A percentile compares a stretch with the other conserved stretches of the same genome.
phyloP scores from a whole-genome alignment of 2,888 invertebrate genomes.

The Drosophila neutralis region DNA sequence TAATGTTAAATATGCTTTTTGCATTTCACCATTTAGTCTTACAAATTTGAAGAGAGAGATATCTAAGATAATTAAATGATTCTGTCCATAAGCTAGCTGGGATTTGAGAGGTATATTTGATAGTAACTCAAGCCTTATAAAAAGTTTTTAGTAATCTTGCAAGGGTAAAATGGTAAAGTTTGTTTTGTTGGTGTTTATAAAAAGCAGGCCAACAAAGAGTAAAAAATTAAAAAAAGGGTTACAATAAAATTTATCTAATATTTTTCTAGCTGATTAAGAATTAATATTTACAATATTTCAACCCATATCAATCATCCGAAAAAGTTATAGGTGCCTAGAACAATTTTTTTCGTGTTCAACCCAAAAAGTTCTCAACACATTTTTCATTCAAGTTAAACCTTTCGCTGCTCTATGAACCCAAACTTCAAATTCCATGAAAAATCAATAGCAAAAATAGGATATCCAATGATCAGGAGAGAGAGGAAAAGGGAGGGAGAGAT shows the following conservation, averaged over 20 bases:
- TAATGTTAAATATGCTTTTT: neutral
- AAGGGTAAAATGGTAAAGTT: neutral
- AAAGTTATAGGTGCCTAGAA: neutral
- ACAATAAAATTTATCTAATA: conserved; percentile 16
- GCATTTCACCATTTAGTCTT: neutral
- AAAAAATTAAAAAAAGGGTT: neutral
- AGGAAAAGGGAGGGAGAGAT: neutral
- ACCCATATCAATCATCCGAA: conserved; percentile 4
- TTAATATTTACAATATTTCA: neutral
- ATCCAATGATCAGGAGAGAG: neutral
- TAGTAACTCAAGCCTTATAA: neutral
- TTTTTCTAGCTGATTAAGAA: conserved; percentile 12
- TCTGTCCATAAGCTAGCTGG: neutral
- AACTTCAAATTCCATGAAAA: conserved; percentile 11
- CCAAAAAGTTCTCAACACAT: neutral
- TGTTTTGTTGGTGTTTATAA: neutral
- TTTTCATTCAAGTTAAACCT: neutral
- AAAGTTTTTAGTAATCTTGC: neutral
- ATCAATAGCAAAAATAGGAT: conserved; percentile 38
- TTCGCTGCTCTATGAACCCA: neutral
- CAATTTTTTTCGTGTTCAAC: neutral
- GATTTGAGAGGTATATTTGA: neutral
- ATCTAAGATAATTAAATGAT: neutral
- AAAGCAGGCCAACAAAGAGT: neutral
- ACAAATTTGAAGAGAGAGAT: neutral